Percentiles rank a stretch among this genome's conserved stretches.
These are phyloP conservation scores for Glaucidium brasilianum DNA, from an alignment of 2,113 vertebrate species.

Conservation along the genomic window DNA sequence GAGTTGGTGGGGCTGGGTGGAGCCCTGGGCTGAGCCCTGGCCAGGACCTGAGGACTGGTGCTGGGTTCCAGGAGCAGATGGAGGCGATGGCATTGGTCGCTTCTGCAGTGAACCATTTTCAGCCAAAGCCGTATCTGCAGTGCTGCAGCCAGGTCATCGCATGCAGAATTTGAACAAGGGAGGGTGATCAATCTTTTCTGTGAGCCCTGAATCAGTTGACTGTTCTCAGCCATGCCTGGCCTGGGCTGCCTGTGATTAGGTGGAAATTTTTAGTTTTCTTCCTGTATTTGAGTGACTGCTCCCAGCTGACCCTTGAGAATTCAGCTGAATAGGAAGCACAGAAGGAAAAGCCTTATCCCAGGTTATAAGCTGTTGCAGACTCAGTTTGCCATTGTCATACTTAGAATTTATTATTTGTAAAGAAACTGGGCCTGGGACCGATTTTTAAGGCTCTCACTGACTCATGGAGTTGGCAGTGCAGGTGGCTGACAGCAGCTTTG, in stretches of 20 bases:
- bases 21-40: neutral
- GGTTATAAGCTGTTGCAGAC: neutral
- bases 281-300: fast-evolving
- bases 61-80: neutral
- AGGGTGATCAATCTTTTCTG: no score
- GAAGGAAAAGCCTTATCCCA: neutral
- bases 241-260: fast-evolving
- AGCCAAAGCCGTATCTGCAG: neutral
- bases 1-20: neutral
- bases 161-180: fast-evolving
- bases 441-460: fast-evolving
- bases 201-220: no score
- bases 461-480: fast-evolving
- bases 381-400: neutral
- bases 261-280: neutral
- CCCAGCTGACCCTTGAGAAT: neutral
- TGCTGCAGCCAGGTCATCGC: neutral
- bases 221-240: neutral
- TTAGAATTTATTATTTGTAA: neutral
- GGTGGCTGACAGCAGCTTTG: fast-evolving
- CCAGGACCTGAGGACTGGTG: fast-evolving
- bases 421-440: no score
- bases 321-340: fast-evolving
- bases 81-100: fast-evolving
- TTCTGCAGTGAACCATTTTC: neutral